These are phyloP conservation scores for Phalacrocorax brasilianus DNA, from an alignment of 2,113 vertebrate species.

Conservation along the genomic window DNA sequence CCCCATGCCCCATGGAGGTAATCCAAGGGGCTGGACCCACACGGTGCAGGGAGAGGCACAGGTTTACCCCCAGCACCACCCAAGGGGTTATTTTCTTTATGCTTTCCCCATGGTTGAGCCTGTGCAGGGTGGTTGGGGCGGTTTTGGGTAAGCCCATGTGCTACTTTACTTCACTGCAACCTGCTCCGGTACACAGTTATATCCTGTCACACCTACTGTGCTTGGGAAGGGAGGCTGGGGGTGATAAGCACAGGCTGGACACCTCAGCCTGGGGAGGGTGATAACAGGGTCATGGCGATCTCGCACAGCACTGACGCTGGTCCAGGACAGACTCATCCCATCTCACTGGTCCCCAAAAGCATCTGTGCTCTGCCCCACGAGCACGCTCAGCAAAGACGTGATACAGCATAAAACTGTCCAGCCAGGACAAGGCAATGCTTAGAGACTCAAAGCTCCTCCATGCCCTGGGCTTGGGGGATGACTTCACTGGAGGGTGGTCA, in stretches of 20 bases:
- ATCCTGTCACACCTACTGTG: background rate
- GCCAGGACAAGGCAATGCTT: accelerated
- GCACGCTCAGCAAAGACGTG: background rate
- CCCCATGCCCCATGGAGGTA: accelerated
- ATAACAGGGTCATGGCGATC: background rate
- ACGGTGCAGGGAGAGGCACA: background rate
- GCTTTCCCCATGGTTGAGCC: accelerated
- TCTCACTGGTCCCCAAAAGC: background rate
- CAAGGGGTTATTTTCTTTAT: background rate
- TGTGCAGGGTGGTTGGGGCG: accelerated
- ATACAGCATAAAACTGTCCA: background rate
- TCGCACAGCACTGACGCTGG: accelerated
- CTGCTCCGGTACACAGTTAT: background rate
- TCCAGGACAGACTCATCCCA: background rate
- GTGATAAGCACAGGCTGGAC: background rate
- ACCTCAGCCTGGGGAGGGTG: background rate
- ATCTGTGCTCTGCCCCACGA: background rate
- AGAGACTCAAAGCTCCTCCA: background rate
- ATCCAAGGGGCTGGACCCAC: background rate
- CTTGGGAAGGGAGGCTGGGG: background rate
- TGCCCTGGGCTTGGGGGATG: background rate
- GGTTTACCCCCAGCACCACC: background rate
- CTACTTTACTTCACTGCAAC: background rate
- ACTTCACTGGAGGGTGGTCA: background rate
- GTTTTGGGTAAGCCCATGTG: background rate